These are phyloP conservation scores for Pangasius krempfi DNA, from an alignment of 2,797 vertebrate genomes.

Conservation along the genomic window DNA sequence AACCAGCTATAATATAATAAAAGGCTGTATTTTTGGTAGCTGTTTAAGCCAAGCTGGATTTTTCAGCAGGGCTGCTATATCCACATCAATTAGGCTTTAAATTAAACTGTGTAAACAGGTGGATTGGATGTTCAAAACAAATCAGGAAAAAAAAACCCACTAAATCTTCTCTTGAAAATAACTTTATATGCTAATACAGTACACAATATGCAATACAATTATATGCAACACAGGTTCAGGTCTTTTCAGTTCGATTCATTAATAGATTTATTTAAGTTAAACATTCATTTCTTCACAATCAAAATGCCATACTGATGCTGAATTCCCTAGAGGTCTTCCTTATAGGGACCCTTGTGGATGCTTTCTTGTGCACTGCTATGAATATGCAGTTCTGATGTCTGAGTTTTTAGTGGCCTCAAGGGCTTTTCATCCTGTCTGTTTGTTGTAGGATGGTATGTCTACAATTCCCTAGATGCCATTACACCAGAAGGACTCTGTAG, in stretches of 20 bases:
- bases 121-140: not conserved
- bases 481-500: conserved; percentile 10
- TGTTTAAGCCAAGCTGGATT: not conserved
- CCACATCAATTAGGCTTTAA: not conserved
- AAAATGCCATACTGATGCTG: not conserved
- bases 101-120: not conserved
- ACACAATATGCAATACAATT: not conserved
- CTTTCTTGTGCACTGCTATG: not conserved
- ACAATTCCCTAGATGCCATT: conserved; percentile 7
- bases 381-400: not conserved
- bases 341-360: not conserved
- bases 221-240: not conserved
- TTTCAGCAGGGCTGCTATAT: not conserved
- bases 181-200: too few species aligned
- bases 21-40: not conserved
- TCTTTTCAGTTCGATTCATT: not conserved
- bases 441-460: not conserved
- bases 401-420: not conserved
- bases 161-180: not conserved
- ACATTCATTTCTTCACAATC: not conserved
- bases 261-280: not conserved
- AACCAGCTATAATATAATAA: not conserved
- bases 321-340: not conserved
- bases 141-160: not conserved
- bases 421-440: not conserved